Base-by-base conservation (phyloP, 2,888 invertebrate species). In the Eutolmus rufibarbis region DNA sequence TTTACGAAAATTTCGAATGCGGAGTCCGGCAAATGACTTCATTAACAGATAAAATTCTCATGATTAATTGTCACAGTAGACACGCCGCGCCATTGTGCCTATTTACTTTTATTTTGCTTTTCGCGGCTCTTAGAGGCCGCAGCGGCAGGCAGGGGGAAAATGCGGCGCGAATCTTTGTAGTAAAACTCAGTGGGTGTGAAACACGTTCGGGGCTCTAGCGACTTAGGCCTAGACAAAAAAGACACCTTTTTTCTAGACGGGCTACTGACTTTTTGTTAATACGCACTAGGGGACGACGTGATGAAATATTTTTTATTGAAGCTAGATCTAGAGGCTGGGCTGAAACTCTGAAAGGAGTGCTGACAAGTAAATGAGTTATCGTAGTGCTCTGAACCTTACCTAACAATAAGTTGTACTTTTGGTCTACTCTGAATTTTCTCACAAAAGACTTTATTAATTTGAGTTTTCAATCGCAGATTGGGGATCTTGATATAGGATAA, bases 51-150 rank as follows among this genome's bases (percentile, higher is more conserved):
- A 84, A 84, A 84, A 84, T 66, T 84, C 82, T 66, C 66, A 66
- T 84, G 82, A 84, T 84, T 84, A 84, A 84, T 84, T 84, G 82
- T 84, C 82, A 84, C 57, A 84, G 66, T 84, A 40, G 40, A 84
- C 82, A 66, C 28, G 57, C 56, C 66, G 66, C 40, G 66, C 57
- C 40, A 37, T 84, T 84, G 82, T 84, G 7, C 7, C 34, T 34
- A 23, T 37, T 23, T 16, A 34, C 12, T 57, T 37, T 84, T 84
- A 66, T 84, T 84, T 40, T 84, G 40, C 8, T 66, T 82, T 84
- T 84, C 57, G 34, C 66, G 23, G 37, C 23, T 84, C 12, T 66
- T 66, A 12, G 81, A 7, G 34, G 34, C 5, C 2, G 28, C 8
- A 1, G 74, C 19, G 74, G 23, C 23, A 3, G 23, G 34, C 40